Evolutionary conservation across 2,113 vertebrate genomes (phyloP), one percentile per base, ranked within the genome.

Genomic region (Daboia siamensis): DNA sequence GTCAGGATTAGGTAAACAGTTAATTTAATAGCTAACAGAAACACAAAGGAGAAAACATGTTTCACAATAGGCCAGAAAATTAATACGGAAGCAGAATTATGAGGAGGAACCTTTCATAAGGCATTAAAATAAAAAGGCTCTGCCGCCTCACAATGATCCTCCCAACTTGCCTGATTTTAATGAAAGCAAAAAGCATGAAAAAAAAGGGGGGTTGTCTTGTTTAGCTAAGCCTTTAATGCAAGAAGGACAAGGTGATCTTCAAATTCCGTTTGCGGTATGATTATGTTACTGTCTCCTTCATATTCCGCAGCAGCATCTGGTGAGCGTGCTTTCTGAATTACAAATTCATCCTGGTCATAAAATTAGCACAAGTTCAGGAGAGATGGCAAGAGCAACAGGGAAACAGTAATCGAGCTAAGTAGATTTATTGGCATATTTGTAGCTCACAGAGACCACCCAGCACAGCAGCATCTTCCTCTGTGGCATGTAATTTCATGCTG

Each of bases 201-300:
- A 10, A 88, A 93, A 95, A 90, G 90, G 89, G 89, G 90, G 95
- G 74, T 95, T 94, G 57, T 92, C 87, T 93, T 96, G 85, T 96
- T 96, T 96, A 91, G 85, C 39, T 89, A 93, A 95, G 51, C 91
- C 29, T 90, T 93, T 90, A 92, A 94, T 94, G 95, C 20, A 93
- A 74, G 94, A 96, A 91, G 93, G 88, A 96, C 94, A 96, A 97
- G 91, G 92, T 97, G 94, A 96, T 96, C 94, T 96, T 97, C 90
- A 94, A 94, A 95, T 96, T 93, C 59, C 95, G 20, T 95, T 96
- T 97, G 94, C 91, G 93, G 74, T 87, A 90, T 95, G 91, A 94
- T 74, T 93, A 52, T 94, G 48, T 88, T 94, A 61, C 94, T 93
- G 6, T 94, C 95, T 94, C 94, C 93, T 95, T 95, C 93, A 93